phyloP scores from a whole-genome alignment of 2,888 invertebrate species.

The Tryphoninae sp. region DNA sequence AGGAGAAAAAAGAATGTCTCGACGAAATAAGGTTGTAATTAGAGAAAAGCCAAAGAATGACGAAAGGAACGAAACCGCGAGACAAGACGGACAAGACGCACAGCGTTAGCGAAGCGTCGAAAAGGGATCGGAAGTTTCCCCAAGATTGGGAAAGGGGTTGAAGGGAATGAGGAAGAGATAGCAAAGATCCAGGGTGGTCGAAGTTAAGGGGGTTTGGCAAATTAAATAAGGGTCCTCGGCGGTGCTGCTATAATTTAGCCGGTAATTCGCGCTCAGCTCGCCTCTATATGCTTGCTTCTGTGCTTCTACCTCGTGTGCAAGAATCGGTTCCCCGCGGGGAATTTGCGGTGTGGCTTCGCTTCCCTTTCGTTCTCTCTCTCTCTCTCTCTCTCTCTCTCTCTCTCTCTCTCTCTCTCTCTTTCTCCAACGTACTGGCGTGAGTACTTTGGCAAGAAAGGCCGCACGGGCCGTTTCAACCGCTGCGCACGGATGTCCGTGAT shows the following conservation, averaged over 20 bases:
- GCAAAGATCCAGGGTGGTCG: constrained; percentile 49
- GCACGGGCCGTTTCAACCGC: constrained; percentile 59
- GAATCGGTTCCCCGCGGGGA: constrained; percentile 31
- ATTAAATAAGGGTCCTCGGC: constrained; percentile 76
- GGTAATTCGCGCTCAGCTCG: constrained; percentile 55
- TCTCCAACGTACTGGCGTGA: constrained; percentile 52
- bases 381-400: constrained; percentile 33
- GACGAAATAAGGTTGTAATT: too few species aligned
- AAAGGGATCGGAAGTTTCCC: background rate
- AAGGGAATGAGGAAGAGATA: background rate
- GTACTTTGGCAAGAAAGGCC: constrained; percentile 26
- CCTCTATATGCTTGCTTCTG: constrained; percentile 8
- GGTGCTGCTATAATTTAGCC: constrained; percentile 72
- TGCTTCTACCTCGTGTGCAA: constrained; percentile 36
- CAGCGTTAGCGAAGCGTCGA: background rate
- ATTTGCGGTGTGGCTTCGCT: constrained; percentile 37
- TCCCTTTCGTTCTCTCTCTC: constrained; percentile 33
- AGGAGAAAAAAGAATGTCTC: too few species aligned
- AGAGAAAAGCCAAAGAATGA: too few species aligned
- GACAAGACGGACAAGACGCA: too few species aligned
- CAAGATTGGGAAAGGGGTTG: background rate
- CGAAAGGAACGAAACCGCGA: too few species aligned
- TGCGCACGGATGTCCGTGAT: constrained; percentile 65
- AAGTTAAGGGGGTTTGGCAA: constrained; percentile 69
- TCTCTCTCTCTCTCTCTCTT: constrained; percentile 35